Conservation (phyloP, 2,797 vertebrate genomes). For the Rhincodon typus region DNA sequence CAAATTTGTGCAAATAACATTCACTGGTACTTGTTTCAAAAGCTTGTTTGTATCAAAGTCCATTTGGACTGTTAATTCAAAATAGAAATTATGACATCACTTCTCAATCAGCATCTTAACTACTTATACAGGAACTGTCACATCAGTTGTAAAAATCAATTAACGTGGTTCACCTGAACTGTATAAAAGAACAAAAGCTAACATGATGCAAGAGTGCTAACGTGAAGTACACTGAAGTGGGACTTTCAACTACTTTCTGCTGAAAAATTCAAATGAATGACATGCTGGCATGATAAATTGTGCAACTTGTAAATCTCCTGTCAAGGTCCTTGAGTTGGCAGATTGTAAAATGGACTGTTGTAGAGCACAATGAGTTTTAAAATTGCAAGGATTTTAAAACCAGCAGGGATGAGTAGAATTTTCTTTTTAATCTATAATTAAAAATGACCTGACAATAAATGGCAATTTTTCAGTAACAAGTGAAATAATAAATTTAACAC, state of each 20-base stretch:
- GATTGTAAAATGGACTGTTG: not conserved
- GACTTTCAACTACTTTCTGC: not conserved
- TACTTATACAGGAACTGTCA: not conserved
- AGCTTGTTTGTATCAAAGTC: not conserved
- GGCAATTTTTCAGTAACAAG: not conserved
- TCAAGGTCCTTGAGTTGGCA: not conserved
- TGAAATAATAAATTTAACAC: not conserved
- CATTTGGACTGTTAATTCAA: not conserved
- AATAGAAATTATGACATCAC: not conserved
- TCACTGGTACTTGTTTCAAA: not conserved
- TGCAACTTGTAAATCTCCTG: not conserved
- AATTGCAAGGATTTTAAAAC: not conserved
- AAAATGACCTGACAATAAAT: not conserved
- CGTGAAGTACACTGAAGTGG: not conserved
- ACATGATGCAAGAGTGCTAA: not conserved
- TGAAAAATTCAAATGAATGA: not conserved
- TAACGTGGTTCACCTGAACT: not conserved
- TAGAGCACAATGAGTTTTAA: not conserved
- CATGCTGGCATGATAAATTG: not conserved
- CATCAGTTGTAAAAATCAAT: not conserved
- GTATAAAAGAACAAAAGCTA: not conserved
- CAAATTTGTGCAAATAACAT: constrained; percentile 7
- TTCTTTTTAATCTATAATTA: not conserved
- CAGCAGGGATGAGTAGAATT: not conserved
- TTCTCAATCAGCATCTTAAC: not conserved